Base-by-base conservation (phyloP, 1,140 invertebrate genomes). In the Drosophila punjabiensis region DNA sequence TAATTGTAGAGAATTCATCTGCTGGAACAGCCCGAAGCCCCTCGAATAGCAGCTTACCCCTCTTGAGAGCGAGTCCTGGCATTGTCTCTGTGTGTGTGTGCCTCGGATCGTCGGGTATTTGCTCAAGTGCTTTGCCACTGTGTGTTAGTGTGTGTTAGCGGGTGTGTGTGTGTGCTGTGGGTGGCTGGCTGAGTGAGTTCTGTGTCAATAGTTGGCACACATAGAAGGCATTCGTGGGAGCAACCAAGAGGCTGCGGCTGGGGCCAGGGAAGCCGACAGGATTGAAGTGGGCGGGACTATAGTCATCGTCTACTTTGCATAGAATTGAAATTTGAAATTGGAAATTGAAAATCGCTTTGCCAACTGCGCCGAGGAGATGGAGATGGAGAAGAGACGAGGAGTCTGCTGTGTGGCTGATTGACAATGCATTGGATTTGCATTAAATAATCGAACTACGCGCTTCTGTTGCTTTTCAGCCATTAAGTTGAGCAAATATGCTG, bases 161-260 rank as follows among this genome's bases (percentile, higher is more conserved):
- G 16, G 63, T 50, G 70, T 30, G 35, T 24, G 63, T 6, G 20
- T 16, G 53, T 69, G 55, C 45, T 18, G 35, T 71, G 59, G 37
- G 14, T 69, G 69, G 18, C 6, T 59, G 66, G 24, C 4, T 43
- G 67, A 48, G 52, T 20, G 84, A 73, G 76, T 90, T 80, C 67
- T 89, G 79, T 86, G 82, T 90, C 86, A 86, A 89, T 90, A 90
- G 86, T 86, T 90, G 82, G 82, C 82, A 90, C 62, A 82, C 85
- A 82, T 73, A 66, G 61, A 45, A 74, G 52, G 65, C 71, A 80
- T 71, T 69, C 64, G 70, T 82, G 41, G 32, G 10, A 32, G 28
- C 48, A 30, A 30, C 48, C 28, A 52, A 52, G 48, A 30, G 33
- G 33, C 14, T 13, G 11, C 4, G 16, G n/a, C 66, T 9, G 50